Evolutionary conservation across 2,888 invertebrate species (phyloP).

Genomic region (Aromia moschata): DNA sequence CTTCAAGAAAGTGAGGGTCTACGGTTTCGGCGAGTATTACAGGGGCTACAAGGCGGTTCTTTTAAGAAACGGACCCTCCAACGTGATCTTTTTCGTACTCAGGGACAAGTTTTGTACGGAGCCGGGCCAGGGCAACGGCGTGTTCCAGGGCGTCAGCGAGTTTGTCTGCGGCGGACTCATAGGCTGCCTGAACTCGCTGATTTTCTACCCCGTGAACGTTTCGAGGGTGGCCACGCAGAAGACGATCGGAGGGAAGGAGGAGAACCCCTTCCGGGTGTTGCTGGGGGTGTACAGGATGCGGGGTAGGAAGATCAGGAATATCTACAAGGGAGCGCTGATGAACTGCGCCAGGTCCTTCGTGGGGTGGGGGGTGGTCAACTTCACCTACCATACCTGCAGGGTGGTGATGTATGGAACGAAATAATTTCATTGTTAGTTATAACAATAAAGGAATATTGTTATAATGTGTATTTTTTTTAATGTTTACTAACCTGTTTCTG

Average conservation of each 20-base stretch:
- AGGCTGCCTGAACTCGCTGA: constrained; percentile 80
- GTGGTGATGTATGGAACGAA: not conserved
- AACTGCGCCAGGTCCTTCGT: constrained; percentile 94
- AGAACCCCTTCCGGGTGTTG: not conserved
- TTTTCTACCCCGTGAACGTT: not conserved
- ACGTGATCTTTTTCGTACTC: constrained; percentile 90
- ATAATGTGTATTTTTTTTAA: not conserved
- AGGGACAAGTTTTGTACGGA: not conserved
- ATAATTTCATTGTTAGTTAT: no score
- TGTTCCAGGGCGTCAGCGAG: not conserved
- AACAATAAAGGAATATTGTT: not conserved
- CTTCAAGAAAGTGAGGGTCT: constrained; percentile 72
- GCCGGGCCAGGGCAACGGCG: not conserved
- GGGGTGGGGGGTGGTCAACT: constrained; percentile 98
- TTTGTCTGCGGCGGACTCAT: constrained; percentile 85
- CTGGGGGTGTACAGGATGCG: not conserved
- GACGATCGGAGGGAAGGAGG: not conserved
- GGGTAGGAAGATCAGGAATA: not conserved
- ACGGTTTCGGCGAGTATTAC: constrained; percentile 88
- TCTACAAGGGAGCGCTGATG: constrained; percentile 87
- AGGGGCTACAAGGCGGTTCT: constrained; percentile 90
- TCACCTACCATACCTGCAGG: constrained; percentile 81
- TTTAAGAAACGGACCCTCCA: constrained; percentile 91
- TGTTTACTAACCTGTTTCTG: no score
- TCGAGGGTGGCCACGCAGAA: not conserved